Percentiles rank a stretch among this genome's conserved stretches.
Evolutionary conservation across 2,113 vertebrate species (phyloP).

Genomic region (Galemys pyrenaicus): DNA sequence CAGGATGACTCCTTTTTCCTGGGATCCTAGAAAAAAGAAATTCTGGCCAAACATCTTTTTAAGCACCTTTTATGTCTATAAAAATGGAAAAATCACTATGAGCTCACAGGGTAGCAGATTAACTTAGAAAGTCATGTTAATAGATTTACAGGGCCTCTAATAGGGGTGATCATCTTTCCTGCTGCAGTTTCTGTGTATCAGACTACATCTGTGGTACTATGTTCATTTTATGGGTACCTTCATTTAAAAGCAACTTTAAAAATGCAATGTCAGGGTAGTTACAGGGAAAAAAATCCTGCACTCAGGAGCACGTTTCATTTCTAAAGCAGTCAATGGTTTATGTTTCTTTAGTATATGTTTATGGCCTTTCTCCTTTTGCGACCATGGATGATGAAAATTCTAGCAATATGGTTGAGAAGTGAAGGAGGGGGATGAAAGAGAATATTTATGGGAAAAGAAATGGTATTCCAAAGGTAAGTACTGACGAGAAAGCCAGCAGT

Average conservation of each 20-base stretch:
- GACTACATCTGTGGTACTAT: fast-evolving
- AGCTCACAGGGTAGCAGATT: background rate
- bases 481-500: background rate
- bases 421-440: background rate
- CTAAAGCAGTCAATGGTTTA: background rate
- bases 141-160: background rate
- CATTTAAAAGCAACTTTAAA: background rate
- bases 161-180: background rate
- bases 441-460: background rate
- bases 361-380: background rate
- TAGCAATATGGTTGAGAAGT: no score
- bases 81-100: constrained; percentile 7
- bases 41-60: background rate
- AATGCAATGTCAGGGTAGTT: background rate
- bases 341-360: background rate
- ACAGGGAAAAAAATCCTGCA: background rate
- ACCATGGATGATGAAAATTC: background rate
- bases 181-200: background rate
- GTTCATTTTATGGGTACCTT: background rate
- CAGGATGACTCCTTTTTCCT: constrained; percentile 34
- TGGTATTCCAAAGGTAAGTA: background rate
- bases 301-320: background rate
- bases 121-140: background rate
- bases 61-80: background rate
- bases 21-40: constrained; percentile 42